These are phyloP conservation scores for Panthera tigris DNA, from an alignment of 2,113 vertebrate genomes.

Conservation along the genomic window DNA sequence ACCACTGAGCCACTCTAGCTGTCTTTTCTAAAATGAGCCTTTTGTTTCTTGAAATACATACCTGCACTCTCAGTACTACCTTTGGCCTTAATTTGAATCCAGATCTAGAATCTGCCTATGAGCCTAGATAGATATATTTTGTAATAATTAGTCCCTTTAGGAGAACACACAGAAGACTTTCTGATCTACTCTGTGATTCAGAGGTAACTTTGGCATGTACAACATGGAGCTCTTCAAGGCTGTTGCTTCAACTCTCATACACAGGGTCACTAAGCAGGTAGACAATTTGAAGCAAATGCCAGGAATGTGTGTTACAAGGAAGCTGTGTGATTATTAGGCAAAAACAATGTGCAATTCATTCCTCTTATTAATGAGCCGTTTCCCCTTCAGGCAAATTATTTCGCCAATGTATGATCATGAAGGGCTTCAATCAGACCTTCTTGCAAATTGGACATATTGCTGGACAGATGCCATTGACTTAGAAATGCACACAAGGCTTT, in stretches of 20 bases:
- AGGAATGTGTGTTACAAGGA: constrained; percentile 67
- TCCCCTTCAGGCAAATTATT: constrained; percentile 84
- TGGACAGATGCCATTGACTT: constrained; percentile 82
- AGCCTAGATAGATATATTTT: constrained; percentile 14
- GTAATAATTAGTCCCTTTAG: background rate
- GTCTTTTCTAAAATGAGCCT: background rate
- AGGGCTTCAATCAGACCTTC: constrained; percentile 84
- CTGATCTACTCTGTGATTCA: background rate
- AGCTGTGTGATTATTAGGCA: constrained; percentile 50
- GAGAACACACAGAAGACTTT: constrained; percentile 32
- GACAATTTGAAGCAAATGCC: constrained; percentile 46
- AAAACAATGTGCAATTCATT: constrained; percentile 87
- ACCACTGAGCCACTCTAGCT: background rate
- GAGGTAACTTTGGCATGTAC: background rate
- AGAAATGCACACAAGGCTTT: constrained; percentile 80
- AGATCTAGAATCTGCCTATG: background rate
- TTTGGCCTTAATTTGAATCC: background rate
- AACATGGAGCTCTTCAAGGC: background rate
- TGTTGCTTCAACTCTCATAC: background rate
- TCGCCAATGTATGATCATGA: constrained; percentile 77
- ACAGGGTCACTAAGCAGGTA: constrained; percentile 62
- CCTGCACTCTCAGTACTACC: background rate
- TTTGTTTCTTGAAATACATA: background rate
- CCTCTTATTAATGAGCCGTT: constrained; percentile 81
- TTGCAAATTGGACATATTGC: constrained; percentile 85